Evolutionary conservation across 1,140 invertebrate species (phyloP), one percentile per base, ranked within the genome.

Genomic region (Delia radicum): DNA sequence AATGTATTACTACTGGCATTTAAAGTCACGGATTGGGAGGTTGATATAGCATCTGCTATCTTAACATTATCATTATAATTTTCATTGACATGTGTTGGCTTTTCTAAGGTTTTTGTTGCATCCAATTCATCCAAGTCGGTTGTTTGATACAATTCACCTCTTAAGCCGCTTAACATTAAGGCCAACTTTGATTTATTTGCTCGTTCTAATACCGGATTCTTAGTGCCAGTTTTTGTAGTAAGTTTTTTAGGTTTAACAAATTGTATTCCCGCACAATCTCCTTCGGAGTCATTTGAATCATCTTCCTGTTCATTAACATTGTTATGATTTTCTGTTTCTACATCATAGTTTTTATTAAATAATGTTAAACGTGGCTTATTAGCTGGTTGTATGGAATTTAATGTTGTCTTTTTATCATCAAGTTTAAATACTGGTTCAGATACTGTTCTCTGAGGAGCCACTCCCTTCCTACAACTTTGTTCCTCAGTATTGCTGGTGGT

Each of bases 191-290:
- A 81, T 76, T 85, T 86, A 33, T 86, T 79, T 8, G 79, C 83
- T n/a, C 82, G 80, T 31, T 86, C 85, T 21, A 86, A 73, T 10
- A 78, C 71, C 6, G 77, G 78, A 73, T 82, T 83, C 61, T 78
- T 81, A 0, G 42, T 33, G 7, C 69, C 79, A 3, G 65, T 63
- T 13, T 72, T 62, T 0, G 81, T 74, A 13, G 79, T 69, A 1
- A 78, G 74, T 33, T 81, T 79, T 73, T 86, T 86, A 2, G 85
- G 85, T 42, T 85, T 82, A 0, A 86, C 83, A 74, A 86, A 86
- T 42, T 81, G 77, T 67, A 86, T 86, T 29, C 82, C 82, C 2
- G 81, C 76, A 74, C 79, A 83, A 76, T 83, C 83, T 4, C 76
- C 72, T n/a, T n/a, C n/a, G 26, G 61, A 33, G 6, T 75, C 63